Evolutionary conservation across 2,888 invertebrate genomes (phyloP).

Genomic region (Drosophila maculinotata): DNA sequence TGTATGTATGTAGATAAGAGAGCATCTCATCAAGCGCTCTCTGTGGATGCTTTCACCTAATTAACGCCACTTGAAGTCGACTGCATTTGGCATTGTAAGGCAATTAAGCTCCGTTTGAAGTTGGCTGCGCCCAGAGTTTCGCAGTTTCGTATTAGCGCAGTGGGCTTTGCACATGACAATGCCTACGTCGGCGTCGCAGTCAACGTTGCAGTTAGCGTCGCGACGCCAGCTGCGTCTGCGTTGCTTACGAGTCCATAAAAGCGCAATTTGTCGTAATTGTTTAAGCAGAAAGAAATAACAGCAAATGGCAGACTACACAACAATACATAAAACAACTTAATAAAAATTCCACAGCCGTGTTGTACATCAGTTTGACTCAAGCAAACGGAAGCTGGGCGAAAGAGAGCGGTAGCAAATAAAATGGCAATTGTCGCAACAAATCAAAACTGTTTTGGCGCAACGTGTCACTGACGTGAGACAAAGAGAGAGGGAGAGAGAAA

Average conservation of each 20-base stretch:
- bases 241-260: slow-evolving; percentile 70
- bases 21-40: slow-evolving; percentile 30
- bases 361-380: slow-evolving; percentile 61
- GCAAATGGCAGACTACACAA: slow-evolving; percentile 61
- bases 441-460: slow-evolving; percentile 58
- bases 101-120: slow-evolving; percentile 66
- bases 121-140: slow-evolving; percentile 48
- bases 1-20: slow-evolving; percentile 20
- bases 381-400: background rate
- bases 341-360: slow-evolving; percentile 81
- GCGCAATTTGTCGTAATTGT: slow-evolving; percentile 83
- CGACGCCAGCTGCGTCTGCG: slow-evolving; percentile 15
- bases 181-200: background rate
- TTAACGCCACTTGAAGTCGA: slow-evolving; percentile 62
- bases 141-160: too few relatives aligned
- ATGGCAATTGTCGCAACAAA: slow-evolving; percentile 51
- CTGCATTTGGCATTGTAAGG: slow-evolving; percentile 65
- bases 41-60: slow-evolving; percentile 70
- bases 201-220: slow-evolving; percentile 4
- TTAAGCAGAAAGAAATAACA: slow-evolving; percentile 80
- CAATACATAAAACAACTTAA: slow-evolving; percentile 81
- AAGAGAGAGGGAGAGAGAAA: background rate
- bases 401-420: slow-evolving; percentile 7
- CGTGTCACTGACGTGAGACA: slow-evolving; percentile 57
- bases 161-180: slow-evolving; percentile 3